Percentiles rank a stretch among this genome's conserved stretches.
Evolutionary conservation across 1,140 invertebrate genomes (phyloP).

Genomic region (Solenopsis invicta): DNA sequence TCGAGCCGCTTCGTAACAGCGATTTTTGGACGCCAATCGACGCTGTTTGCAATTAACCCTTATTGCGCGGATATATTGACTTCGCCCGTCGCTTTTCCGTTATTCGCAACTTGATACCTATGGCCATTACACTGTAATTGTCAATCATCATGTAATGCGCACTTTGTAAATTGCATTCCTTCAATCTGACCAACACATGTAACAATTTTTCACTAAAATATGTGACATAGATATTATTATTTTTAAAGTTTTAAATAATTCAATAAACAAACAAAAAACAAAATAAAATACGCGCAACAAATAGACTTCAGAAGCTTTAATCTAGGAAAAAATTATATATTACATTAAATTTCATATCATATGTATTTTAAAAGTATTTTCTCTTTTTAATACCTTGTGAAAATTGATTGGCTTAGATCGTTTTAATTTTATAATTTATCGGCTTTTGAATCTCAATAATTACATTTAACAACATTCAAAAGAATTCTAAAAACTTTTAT

Average conservation of each 20-base stretch:
- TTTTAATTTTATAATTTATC: background rate
- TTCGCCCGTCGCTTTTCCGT: background rate
- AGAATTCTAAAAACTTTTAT: background rate
- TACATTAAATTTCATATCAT: no score
- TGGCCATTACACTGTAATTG: constrained; percentile 12
- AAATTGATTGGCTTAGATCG: background rate
- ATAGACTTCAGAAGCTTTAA: background rate
- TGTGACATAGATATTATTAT: background rate
- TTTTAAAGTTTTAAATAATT: background rate
- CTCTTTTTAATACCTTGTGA: background rate
- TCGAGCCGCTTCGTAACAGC: background rate
- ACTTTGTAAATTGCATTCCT: background rate
- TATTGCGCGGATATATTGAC: constrained; percentile 27
- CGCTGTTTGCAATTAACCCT: constrained; percentile 38
- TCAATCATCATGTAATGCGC: constrained; percentile 13
- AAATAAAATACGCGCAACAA: background rate
- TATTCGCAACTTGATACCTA: background rate
- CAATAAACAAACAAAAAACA: background rate
- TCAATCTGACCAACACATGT: background rate
- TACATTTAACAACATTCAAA: background rate
- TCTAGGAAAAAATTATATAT: background rate
- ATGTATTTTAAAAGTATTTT: background rate
- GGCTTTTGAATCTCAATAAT: background rate
- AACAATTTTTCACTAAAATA: background rate
- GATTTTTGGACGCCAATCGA: constrained; percentile 31